Percentiles rank a stretch among this genome's conserved stretches.
Conservation (phyloP, 2,113 vertebrate species). For the Dromaius novaehollandiae region DNA sequence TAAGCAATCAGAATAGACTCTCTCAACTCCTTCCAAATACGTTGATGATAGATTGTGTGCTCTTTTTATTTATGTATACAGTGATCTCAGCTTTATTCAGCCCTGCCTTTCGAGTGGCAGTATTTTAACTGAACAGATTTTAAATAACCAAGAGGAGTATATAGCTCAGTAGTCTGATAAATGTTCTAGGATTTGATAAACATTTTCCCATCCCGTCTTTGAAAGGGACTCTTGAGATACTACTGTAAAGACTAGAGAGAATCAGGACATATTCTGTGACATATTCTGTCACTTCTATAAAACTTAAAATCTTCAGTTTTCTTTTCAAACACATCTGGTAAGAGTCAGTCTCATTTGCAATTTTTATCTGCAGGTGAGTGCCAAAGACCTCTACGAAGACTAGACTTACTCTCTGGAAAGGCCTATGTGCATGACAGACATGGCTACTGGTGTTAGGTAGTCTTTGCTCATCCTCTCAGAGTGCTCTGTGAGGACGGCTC, state of each 20-base stretch:
- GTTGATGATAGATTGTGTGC: neutral
- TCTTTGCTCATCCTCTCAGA: neutral
- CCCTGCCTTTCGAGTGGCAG: neutral
- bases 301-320: neutral
- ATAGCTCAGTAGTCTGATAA: neutral
- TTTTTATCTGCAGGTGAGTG: neutral
- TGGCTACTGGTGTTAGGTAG: neutral
- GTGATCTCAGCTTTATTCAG: conserved; percentile 40
- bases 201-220: neutral
- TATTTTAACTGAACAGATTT: conserved; percentile 10
- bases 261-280: neutral
- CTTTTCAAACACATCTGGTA: neutral
- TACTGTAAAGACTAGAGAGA: neutral
- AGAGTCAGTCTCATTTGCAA: neutral
- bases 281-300: neutral
- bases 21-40: conserved; percentile 41
- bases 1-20: neutral
- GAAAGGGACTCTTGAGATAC: neutral
- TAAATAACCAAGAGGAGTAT: neutral
- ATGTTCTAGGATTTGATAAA: neutral
- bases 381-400: neutral
- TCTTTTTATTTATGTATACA: neutral
- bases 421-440: neutral
- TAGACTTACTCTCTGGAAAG: neutral
- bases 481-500: neutral